Base-by-base conservation (phyloP, 2,113 vertebrate species). In the Synchiropus splendidus region DNA sequence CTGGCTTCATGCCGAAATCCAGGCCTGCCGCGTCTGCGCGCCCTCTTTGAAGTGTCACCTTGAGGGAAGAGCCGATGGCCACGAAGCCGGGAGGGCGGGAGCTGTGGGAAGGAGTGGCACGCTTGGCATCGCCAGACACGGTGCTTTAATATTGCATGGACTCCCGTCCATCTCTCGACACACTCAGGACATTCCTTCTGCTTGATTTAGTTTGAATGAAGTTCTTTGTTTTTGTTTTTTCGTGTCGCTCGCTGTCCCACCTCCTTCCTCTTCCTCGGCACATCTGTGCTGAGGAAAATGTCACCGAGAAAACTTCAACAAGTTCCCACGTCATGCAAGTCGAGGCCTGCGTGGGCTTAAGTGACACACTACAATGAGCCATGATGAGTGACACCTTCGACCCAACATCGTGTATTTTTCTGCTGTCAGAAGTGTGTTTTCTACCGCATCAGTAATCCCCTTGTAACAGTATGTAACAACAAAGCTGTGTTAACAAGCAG, bases 21-120 rank as follows among this genome's bases (percentile, higher is more conserved):
- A 85, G 76, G 84, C 78, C 83, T 73, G 83, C 61, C 46, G 55
- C 48, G 82, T 84, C 90, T 85, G 47, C 1, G 64, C 56, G 46
- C n/a, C 82, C 65, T 14, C 92, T 96, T 94, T 94, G 89, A 96
- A 88, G 86, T 94, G 90, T 91, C 92, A 89, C 33, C 70, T 91
- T 88, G 88, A 85, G 83, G 64, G 84, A 83, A 84, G 80, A 82
- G 81, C 39, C 67, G 48, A 59, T 83, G 81, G 83, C 83, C 77
- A 75, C 69, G 80, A 75, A 74, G 78, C 66, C 51, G 40, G 75
- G 63, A 77, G 79, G 80, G 84, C 78, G 56, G 59, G 72, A 76
- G 86, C 82, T 58, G 70, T 74, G 43, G 69, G 75, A 69, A 83
- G 83, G 79, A 82, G 78, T 79, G 83, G 75, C 56, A 65, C 75